Conservation (phyloP, 2,888 invertebrate species). For the Hofmannophila pseudospretella region DNA sequence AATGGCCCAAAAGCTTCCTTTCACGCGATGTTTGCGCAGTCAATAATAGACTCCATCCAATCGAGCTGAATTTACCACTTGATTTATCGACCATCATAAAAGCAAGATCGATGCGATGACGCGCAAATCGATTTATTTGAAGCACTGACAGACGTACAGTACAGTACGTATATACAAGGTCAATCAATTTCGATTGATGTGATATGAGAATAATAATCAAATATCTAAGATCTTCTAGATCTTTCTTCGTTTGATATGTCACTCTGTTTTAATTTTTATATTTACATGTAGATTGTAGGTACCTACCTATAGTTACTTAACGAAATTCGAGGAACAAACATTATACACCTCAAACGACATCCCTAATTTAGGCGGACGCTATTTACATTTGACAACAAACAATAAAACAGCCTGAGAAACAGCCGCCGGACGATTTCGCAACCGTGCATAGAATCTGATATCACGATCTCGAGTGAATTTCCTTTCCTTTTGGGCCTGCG, state of each 20-base stretch:
- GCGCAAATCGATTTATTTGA: constrained; percentile 16
- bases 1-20: constrained; percentile 66
- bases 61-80: constrained; percentile 24
- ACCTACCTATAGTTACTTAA: background rate
- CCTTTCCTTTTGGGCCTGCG: constrained; percentile 67
- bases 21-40: constrained; percentile 61
- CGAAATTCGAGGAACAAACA: constrained; percentile 7
- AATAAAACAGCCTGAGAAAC: constrained; percentile 43
- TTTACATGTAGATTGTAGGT: no score
- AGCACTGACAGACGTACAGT: constrained; percentile 3
- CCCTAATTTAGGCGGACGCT: constrained; percentile 1
- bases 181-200: constrained; percentile 11
- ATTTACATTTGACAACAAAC: constrained; percentile 42
- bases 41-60: constrained; percentile 60
- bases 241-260: no score
- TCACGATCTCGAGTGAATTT: constrained; percentile 49
- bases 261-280: no score
- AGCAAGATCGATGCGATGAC: constrained; percentile 35
- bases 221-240: no score
- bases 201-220: background rate
- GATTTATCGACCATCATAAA: constrained; percentile 49
- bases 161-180: constrained; percentile 13
- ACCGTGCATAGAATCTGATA: constrained; percentile 57
- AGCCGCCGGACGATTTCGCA: constrained; percentile 37
- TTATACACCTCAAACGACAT: constrained; percentile 3